Evolutionary conservation across 2,888 invertebrate genomes (phyloP).

Genomic region (Fragum whitleyi): DNA sequence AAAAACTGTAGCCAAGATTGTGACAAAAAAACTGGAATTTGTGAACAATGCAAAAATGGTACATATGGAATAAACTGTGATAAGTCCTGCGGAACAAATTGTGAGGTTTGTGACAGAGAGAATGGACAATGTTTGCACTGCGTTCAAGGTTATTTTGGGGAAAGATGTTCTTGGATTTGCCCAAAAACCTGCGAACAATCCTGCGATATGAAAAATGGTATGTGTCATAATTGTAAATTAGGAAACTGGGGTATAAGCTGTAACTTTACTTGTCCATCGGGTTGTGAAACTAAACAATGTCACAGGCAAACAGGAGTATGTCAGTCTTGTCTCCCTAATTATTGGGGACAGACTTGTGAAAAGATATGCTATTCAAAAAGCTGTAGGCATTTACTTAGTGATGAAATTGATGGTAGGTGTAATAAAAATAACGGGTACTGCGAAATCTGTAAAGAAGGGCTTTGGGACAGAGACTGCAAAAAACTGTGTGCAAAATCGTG

Average conservation of each 20-base stretch:
- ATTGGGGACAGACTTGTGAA: background rate
- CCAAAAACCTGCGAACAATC: background rate
- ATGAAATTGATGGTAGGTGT: background rate
- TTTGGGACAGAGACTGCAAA: background rate
- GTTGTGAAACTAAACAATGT: background rate
- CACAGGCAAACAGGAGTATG: background rate
- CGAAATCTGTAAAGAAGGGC: background rate
- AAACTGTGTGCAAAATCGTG: background rate
- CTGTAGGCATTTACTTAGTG: too few relatives aligned
- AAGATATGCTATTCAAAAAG: background rate
- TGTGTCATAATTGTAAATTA: background rate
- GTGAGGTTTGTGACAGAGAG: background rate
- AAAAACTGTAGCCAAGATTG: background rate
- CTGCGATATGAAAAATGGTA: background rate
- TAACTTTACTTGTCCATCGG: background rate
- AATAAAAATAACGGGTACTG: background rate
- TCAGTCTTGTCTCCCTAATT: background rate
- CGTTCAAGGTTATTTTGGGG: background rate
- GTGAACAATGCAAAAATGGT: background rate
- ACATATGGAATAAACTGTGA: too few relatives aligned
- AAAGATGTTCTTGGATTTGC: background rate
- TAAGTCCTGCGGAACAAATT: background rate
- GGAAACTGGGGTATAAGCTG: background rate
- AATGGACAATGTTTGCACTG: background rate
- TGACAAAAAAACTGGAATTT: background rate